phyloP scores from a whole-genome alignment of 2,113 vertebrate species.

The Pseudorhombus dupliciocellatus region DNA sequence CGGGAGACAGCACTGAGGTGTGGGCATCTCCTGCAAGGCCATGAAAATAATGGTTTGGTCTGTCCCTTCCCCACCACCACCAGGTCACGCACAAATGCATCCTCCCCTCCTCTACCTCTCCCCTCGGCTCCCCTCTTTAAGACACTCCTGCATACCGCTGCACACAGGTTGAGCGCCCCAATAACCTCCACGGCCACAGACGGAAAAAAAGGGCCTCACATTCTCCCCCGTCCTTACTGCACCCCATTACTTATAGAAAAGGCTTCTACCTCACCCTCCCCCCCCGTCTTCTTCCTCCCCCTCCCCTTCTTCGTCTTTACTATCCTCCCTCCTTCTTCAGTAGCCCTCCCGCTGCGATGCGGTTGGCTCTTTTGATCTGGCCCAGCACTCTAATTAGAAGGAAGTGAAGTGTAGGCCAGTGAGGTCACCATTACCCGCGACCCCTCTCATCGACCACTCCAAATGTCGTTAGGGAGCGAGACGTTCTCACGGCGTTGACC shows the following conservation, averaged over 20 bases:
- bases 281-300: conserved; percentile 47
- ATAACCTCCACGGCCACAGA: conserved; percentile 69
- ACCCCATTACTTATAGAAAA: conserved; percentile 73
- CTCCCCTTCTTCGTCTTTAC: conserved; percentile 63
- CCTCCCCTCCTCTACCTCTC: conserved; percentile 39
- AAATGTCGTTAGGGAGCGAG: conserved; percentile 86
- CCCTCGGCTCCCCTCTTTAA: conserved; percentile 40
- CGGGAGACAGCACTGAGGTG: conserved; percentile 29
- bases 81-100: conserved; percentile 42
- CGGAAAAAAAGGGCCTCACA: conserved; percentile 39
- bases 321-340: conserved; percentile 83
- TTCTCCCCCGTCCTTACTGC: conserved; percentile 44
- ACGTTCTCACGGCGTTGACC: conserved; percentile 88
- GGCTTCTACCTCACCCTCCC: conserved; percentile 43
- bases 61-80: conserved; percentile 11
- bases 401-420: conserved; percentile 97
- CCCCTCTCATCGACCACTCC: conserved; percentile 90
- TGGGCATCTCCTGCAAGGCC: conserved; percentile 41
- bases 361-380: conserved; percentile 90
- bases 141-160: conserved; percentile 48
- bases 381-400: conserved; percentile 96
- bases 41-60: conserved; percentile 55
- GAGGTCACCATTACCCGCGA: conserved; percentile 89
- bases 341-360: conserved; percentile 90
- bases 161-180: conserved; percentile 64